Evolutionary conservation across 2,888 invertebrate species (phyloP).

Genomic region (Parapristionchus giblindavisi): DNA sequence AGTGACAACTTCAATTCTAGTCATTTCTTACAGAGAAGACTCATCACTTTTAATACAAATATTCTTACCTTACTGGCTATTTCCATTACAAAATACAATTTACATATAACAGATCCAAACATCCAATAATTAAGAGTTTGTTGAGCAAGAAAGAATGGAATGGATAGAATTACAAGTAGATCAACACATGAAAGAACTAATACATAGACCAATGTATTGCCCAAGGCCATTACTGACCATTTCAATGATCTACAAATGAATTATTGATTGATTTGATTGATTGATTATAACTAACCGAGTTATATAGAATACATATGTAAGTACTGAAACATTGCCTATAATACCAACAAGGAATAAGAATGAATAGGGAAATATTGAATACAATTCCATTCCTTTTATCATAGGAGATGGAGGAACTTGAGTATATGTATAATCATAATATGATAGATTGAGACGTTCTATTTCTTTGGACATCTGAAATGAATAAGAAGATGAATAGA

Average conservation of each 20-base stretch:
- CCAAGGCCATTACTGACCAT: constrained; percentile 57
- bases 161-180: constrained; percentile 54
- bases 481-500: neutral
- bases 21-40: no score
- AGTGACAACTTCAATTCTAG: no score
- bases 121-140: constrained; percentile 54
- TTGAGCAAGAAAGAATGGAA: constrained; percentile 50
- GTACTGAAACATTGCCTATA: constrained; percentile 55
- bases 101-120: constrained; percentile 55
- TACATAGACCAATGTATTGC: constrained; percentile 58
- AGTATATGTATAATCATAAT: neutral
- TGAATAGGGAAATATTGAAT: constrained; percentile 26
- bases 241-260: constrained; percentile 50
- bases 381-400: neutral
- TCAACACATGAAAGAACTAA: constrained; percentile 55
- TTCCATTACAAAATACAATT: constrained; percentile 55
- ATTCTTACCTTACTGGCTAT: constrained; percentile 56
- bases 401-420: neutral
- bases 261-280: neutral
- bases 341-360: constrained; percentile 53
- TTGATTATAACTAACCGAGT: constrained; percentile 46
- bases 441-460: neutral
- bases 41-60: no score
- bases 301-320: constrained; percentile 60
- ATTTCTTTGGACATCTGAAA: neutral